A percentile compares a stretch with the other conserved stretches of the same genome.
Evolutionary conservation across 2,797 vertebrate species (phyloP).

Genomic region (Helarctos malayanus): DNA sequence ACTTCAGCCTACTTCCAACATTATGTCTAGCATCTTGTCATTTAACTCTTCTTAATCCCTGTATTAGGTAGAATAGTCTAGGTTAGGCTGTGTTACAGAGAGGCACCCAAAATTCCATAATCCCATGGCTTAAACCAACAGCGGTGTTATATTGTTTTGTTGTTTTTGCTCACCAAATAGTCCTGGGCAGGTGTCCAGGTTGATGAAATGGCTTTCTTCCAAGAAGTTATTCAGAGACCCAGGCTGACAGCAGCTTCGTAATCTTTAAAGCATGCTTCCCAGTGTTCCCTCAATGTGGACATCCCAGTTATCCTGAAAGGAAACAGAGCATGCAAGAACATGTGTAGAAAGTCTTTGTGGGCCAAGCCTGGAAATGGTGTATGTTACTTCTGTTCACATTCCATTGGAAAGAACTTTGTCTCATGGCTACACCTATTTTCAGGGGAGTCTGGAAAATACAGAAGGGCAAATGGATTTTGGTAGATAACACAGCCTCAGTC

Average conservation of each 20-base stretch:
- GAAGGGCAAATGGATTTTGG: not conserved
- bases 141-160: not conserved
- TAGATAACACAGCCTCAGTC: not conserved
- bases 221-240: not conserved
- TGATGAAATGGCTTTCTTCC: not conserved
- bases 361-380: not conserved
- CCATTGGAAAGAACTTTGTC: conserved; percentile 3
- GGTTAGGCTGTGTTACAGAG: not conserved
- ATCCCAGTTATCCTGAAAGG: not conserved
- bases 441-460: not conserved
- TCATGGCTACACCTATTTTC: not conserved
- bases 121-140: not conserved
- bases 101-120: not conserved
- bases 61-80: not conserved
- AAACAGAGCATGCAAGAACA: not conserved
- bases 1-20: not conserved
- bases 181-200: not conserved
- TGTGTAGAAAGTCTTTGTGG: not conserved
- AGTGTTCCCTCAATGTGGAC: not conserved
- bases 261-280: not conserved
- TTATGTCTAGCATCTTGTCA: not conserved
- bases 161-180: not conserved
- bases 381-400: not conserved
- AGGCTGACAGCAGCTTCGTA: not conserved
- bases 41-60: not conserved